Evolutionary conservation across 2,888 invertebrate genomes (phyloP), one percentile per base, ranked within the genome.

Genomic region (Nemapogon koenigi): DNA sequence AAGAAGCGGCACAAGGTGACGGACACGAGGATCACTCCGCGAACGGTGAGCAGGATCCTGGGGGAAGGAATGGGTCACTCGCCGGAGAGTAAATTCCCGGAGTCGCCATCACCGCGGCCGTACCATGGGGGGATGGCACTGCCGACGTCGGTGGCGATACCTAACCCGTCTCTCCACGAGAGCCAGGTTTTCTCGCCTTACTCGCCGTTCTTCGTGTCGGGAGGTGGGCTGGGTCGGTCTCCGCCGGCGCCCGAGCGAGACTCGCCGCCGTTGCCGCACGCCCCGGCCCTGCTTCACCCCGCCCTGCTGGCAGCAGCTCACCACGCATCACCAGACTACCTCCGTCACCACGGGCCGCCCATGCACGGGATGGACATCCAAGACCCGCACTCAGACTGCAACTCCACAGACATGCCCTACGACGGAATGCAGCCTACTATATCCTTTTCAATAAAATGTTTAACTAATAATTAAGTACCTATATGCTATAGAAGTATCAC

Each of bases 1-100:
- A 97, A 96, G 83, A 97, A 96, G 78, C 84, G 97, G 39, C 96
- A 97, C 62, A 97, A 97, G 89, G 93, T 96, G 55, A 97, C 97
- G 25, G 95, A 95, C 60, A 94, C 94, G 38, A 83, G 95, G 51
- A 91, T 95, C 50, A 94, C 94, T 19, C 94, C 94, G 15, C 83
- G 94, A 48, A 93, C 94, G 35, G 93, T 94, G 31, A 92, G 91
- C 63, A 83, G 94, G 47, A 88, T 94, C 49, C 72, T 94, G 52
- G 91, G 90, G 35, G 92, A 93, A 52, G 90, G 89, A 32, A 84
- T 86, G 52, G 87, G 87, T 38, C 87, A 87, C 52, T 87, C 88
- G 42, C 84, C 85, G 38, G 85, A 75, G 55, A 67, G 63, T 54
- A 73, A 72, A 57, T 69, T 81, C 62, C 64, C 82, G 51, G 85